Percentiles rank a stretch among this genome's conserved stretches.
Evolutionary conservation across 1,140 invertebrate genomes (phyloP).

Genomic region (Drosophila neocordata): DNA sequence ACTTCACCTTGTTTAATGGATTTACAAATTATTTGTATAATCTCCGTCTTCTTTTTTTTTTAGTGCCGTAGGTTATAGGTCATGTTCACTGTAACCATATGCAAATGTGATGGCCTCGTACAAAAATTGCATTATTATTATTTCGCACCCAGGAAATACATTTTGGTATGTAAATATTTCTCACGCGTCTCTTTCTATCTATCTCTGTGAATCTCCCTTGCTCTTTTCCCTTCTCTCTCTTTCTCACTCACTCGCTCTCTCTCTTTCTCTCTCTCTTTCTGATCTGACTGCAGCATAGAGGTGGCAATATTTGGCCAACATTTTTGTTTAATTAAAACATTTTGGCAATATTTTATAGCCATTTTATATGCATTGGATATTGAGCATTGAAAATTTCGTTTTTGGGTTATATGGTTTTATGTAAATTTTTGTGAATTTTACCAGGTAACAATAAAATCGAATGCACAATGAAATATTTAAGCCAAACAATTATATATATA

Average conservation of each 20-base stretch:
- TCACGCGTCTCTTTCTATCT: slow-evolving; percentile 19
- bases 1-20: too few species aligned
- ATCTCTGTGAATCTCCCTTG: too few species aligned
- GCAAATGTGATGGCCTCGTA: slow-evolving; percentile 55
- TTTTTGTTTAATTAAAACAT: slow-evolving; percentile 77
- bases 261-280: slow-evolving; percentile 13
- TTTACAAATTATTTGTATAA: too few species aligned
- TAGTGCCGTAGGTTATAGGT: too few species aligned
- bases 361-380: neutral
- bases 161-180: slow-evolving; percentile 74
- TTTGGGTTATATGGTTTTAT: slow-evolving; percentile 27
- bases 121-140: slow-evolving; percentile 74
- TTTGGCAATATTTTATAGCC: slow-evolving; percentile 67
- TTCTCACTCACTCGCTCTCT: slow-evolving; percentile 2
- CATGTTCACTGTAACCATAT: slow-evolving; percentile 53
- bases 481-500: slow-evolving; percentile 61
- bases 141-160: slow-evolving; percentile 56
- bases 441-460: slow-evolving; percentile 45
- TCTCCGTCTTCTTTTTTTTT: too few species aligned
- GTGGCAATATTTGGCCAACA: slow-evolving; percentile 68
- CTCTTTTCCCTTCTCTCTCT: neutral
- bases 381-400: slow-evolving; percentile 1
- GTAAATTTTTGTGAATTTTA: slow-evolving; percentile 53
- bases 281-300: slow-evolving; percentile 2
- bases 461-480: slow-evolving; percentile 64